phyloP scores from a whole-genome alignment of 2,888 invertebrate genomes.

The Agelastica alni region DNA sequence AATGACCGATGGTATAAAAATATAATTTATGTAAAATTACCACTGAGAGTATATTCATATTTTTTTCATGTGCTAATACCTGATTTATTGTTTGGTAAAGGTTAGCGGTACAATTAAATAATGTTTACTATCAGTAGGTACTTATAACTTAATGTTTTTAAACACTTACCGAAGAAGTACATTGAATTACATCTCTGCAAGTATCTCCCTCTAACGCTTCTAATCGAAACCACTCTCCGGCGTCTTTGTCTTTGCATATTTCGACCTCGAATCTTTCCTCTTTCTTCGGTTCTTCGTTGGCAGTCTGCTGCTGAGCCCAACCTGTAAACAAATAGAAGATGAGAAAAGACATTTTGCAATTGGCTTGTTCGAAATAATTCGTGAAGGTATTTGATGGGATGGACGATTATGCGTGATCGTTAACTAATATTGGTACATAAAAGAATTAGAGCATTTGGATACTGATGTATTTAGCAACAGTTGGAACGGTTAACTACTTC shows the following conservation, averaged over 20 bases:
- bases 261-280: constrained; percentile 87
- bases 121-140: too few species aligned
- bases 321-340: constrained; percentile 18
- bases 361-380: constrained; percentile 3
- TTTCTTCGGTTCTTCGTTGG: constrained; percentile 72
- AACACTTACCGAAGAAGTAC: constrained; percentile 82
- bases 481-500: not conserved
- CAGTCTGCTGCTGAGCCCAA: constrained; percentile 48
- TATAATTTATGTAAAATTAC: too few species aligned
- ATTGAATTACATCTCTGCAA: constrained; percentile 94
- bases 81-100: too few species aligned
- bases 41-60: too few species aligned
- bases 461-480: not conserved
- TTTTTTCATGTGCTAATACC: too few species aligned
- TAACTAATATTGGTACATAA: too few species aligned
- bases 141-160: not conserved
- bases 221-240: constrained; percentile 92
- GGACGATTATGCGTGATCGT: constrained; percentile 3
- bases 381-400: constrained; percentile 6
- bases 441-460: not conserved
- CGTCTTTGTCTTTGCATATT: constrained; percentile 92
- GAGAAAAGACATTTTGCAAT: constrained; percentile 1
- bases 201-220: constrained; percentile 88
- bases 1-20: too few species aligned
- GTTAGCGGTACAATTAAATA: too few species aligned